Conservation (phyloP, 2,797 vertebrate species). For the Linurgus olivaceus region DNA sequence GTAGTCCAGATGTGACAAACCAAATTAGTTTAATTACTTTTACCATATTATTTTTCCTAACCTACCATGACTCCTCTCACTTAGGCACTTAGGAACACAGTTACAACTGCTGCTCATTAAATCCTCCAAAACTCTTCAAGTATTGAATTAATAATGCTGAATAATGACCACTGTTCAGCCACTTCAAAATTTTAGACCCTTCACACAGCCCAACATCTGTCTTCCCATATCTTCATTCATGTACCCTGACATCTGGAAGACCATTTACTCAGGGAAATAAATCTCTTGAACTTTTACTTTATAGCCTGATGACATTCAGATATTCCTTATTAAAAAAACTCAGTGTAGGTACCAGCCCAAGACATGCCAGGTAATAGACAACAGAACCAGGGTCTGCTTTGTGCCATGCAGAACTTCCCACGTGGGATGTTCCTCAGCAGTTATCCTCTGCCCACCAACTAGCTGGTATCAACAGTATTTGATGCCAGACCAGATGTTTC, state of each 20-base stretch:
- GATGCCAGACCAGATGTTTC: background rate
- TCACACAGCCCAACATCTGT: background rate
- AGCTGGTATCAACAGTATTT: background rate
- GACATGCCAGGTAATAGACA: background rate
- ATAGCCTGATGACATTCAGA: fast-evolving
- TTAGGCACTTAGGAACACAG: slow-evolving; percentile 7
- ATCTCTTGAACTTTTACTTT: background rate
- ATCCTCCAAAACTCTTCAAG: background rate
- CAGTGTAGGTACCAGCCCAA: background rate
- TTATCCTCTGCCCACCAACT: background rate
- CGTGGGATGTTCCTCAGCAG: fast-evolving
- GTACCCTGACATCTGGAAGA: background rate
- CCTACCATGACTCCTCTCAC: background rate
- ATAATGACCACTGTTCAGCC: background rate
- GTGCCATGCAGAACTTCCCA: background rate
- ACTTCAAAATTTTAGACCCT: background rate
- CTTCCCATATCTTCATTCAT: background rate
- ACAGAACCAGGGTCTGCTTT: background rate
- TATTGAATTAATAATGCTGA: background rate
- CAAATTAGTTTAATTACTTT: slow-evolving; percentile 38
- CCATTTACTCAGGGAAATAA: background rate
- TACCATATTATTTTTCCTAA: slow-evolving; percentile 25
- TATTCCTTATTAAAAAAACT: background rate
- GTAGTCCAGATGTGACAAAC: slow-evolving; percentile 7
- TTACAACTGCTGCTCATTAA: background rate